Base-by-base conservation (phyloP, 2,888 invertebrate genomes). In the Rhogogaster chlorosoma region DNA sequence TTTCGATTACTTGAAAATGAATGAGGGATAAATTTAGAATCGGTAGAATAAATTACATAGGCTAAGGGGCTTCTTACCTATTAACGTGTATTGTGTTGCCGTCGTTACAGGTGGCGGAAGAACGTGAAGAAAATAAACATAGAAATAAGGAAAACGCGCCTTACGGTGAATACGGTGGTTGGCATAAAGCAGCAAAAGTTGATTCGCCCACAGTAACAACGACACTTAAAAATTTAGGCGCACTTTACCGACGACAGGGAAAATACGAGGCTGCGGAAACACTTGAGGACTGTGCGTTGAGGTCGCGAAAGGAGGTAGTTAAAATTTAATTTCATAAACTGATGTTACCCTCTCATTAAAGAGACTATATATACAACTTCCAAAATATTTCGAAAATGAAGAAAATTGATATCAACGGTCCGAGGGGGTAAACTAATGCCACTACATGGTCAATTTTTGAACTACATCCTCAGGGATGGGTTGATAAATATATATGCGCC, bases 261-360 rank as follows among this genome's bases (percentile, higher is more conserved):
- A 99, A 99, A 95, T 99, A 99, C 94, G 99, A 99, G 94, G 99
- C 99, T 9, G 99, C 99, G 0, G 99, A 99, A 94, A 99, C 99
- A 0, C 95, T 99, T 42, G 99, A 99, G 93, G 99, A 99, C 94
- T 99, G 99, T 94, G 99, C 99, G 61, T 95, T 99, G 89, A 96
- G 99, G 92, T 99, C 99, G 93, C 96, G 98, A 94, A 99, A 98
- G 95, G 99, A 99, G 96, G 98, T 98, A 93, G 93, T 91, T 90
- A 83, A 84, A 57, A 84, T 84, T 83, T 38, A 38, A 26, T 77
- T 26, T 45, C 5, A 45, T 75, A 2, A n/a, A 45, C 38, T 45
- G 29, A 70, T 70, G 18, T 70, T 70, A n/a, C 29, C 1, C n/a
- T 53, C 53, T 18, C n/a, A 10, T 26, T 26, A 2, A 61, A 61